These are phyloP conservation scores for Vidua chalybeata DNA, from an alignment of 2,113 vertebrate genomes.

Conservation along the genomic window DNA sequence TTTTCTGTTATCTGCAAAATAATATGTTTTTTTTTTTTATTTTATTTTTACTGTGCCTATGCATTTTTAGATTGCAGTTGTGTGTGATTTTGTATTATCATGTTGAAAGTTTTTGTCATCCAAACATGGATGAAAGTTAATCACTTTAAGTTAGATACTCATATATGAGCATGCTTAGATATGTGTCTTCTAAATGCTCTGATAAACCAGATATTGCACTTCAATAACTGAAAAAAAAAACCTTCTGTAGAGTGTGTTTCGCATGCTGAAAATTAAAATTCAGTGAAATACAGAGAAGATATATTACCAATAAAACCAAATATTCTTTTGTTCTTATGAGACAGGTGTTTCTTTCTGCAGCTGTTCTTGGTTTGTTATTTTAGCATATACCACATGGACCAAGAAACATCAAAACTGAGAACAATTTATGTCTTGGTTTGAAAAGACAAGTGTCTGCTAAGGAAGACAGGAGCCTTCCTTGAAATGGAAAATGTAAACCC, in stretches of 20 bases:
- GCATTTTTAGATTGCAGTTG: not conserved
- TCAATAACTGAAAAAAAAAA: not conserved
- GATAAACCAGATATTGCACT: not conserved
- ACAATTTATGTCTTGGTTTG: not conserved
- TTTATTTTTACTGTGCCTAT: not conserved
- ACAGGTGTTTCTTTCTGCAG: not conserved
- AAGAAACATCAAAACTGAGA: not conserved
- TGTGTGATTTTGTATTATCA: not conserved
- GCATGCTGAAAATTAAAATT: not conserved
- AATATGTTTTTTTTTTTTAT: not conserved
- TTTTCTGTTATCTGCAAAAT: not conserved
- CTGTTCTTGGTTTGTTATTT: not conserved
- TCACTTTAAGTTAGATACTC: not conserved
- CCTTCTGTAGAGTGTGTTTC: not conserved
- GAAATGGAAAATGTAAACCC: not conserved
- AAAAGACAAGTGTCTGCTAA: not conserved
- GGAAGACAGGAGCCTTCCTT: not conserved
- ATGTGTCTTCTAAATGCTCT: not conserved
- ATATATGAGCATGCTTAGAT: not conserved
- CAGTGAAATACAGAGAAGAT: not conserved
- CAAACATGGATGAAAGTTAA: not conserved
- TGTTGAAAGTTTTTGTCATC: not conserved
- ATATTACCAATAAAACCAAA: not conserved
- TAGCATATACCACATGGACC: rapidly evolving
- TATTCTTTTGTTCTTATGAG: not conserved